Evolutionary conservation across 2,888 invertebrate genomes (phyloP), one percentile per base, ranked within the genome.

Genomic region (Drosophila anomelani): DNA sequence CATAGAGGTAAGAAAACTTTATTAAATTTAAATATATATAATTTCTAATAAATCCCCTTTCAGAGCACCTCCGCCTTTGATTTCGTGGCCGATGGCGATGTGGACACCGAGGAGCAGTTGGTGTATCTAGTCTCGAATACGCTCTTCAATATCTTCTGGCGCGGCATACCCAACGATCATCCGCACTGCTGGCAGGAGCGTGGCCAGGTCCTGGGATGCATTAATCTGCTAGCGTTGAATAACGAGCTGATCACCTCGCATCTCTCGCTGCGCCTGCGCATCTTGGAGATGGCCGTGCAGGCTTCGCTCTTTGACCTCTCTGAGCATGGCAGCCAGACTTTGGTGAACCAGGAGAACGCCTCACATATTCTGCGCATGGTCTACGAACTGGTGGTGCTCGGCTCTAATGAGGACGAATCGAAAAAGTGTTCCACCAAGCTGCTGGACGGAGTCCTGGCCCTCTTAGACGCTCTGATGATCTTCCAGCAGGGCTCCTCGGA

Each of bases 241-340:
- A 94, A 94, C 84, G 93, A 93, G 76, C 88, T 95, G 29, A 93
- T 94, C 47, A 92, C 93, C 49, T 94, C 94, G 1, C 93, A 94
- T 85, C 90, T 94, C 36, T 93, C 94, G 62, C 80, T 95, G 63
- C 93, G 94, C 73, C 86, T 94, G 47, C 92, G 93, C 8, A 92
- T 95, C 56, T 86, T 95, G 51, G 95, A 95, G 91, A 93, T 94
- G 93, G 93, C 94, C 57, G 93, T 95, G 2, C 94, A 94, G 81
- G 94, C 94, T 1, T 94, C 94, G 41, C 92, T 94, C 15, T 92
- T 93, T 39, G 94, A 95, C 84, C 91, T 94, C n/a, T 93, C 93
- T 32, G 94, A 94, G 72, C 86, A 92, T 86, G 94, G 93, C 55
- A 93, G 89, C 67, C 92, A 92, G 70, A 91, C 89, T 13, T 81